These are phyloP conservation scores for Ara ararauna DNA, from an alignment of 2,797 vertebrate species.

Conservation along the genomic window DNA sequence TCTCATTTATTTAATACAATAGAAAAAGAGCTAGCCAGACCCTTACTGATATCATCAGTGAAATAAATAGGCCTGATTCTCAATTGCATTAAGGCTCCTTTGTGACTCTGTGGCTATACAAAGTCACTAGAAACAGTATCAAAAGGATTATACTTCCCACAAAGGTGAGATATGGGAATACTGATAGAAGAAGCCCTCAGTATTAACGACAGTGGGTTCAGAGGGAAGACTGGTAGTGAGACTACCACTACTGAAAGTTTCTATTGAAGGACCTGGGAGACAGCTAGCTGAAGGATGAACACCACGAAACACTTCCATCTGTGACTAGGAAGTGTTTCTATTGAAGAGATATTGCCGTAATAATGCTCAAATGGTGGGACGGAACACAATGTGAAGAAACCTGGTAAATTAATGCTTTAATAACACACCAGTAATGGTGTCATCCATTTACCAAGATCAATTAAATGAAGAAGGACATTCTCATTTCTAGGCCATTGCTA, in stretches of 20 bases:
- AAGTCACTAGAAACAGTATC: neutral
- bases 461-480: conserved; percentile 39
- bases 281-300: conserved; percentile 10
- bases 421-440: conserved; percentile 47
- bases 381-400: neutral
- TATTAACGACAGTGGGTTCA: neutral
- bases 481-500: conserved; percentile 55
- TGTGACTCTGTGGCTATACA: neutral
- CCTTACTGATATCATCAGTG: neutral
- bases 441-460: conserved; percentile 67
- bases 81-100: neutral
- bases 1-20: neutral
- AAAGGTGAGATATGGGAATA: neutral
- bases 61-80: neutral
- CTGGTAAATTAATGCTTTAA: conserved; percentile 66
- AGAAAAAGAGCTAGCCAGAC: neutral
- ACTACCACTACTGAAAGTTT: neutral
- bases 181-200: neutral
- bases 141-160: neutral
- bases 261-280: neutral
- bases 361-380: neutral
- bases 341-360: neutral
- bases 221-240: neutral
- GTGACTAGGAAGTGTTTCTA: neutral
- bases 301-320: conserved; percentile 1